Conservation (phyloP, 2,113 vertebrate species). For the Galbula dea region DNA sequence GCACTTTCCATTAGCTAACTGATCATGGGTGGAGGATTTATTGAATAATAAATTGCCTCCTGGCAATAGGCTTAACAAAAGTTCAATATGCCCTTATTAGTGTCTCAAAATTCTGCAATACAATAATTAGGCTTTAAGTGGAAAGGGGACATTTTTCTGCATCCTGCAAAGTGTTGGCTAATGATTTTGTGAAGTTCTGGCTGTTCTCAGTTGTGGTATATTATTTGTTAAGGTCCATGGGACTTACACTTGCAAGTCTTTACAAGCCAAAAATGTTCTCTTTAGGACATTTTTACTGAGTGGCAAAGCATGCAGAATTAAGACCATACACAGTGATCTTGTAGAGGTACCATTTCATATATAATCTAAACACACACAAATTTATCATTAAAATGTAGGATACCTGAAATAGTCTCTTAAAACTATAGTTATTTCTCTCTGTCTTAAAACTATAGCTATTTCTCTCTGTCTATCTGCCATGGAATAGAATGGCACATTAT, state of each 20-base stretch:
- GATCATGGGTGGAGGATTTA: neutral
- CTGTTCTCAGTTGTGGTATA: neutral
- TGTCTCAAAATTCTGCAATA: neutral
- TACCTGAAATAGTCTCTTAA: neutral
- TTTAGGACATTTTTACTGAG: neutral
- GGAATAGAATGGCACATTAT: neutral
- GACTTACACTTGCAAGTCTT: neutral
- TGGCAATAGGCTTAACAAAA: neutral
- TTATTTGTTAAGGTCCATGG: neutral
- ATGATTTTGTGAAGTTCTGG: neutral
- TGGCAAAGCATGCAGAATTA: neutral
- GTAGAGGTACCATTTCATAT: neutral
- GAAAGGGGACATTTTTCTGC: neutral
- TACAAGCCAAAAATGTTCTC: neutral
- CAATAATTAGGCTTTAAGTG: constrained; percentile 5
- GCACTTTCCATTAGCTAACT: neutral
- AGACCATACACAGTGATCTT: neutral
- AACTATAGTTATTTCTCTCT: neutral
- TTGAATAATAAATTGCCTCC: constrained; percentile 18
- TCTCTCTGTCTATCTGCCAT: neutral
- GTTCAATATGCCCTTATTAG: constrained; percentile 1
- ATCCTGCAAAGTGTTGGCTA: neutral
- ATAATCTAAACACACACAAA: neutral
- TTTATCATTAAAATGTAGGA: neutral
- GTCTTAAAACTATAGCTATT: neutral